Percentiles rank a stretch among this genome's conserved stretches.
Evolutionary conservation across 2,113 vertebrate genomes (phyloP).

Genomic region (Rana temporaria): DNA sequence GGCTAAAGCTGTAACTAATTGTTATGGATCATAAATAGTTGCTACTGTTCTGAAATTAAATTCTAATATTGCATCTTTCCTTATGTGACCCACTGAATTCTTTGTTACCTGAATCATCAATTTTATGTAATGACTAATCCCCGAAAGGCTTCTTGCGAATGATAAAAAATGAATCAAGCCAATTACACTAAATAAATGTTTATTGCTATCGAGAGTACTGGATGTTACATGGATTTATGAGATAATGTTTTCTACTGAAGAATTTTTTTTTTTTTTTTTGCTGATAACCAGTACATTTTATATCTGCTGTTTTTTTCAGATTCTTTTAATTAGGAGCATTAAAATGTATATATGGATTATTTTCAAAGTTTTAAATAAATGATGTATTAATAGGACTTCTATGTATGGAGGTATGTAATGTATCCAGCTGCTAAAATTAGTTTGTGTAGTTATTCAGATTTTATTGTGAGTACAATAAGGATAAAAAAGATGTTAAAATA

Average conservation of each 20-base stretch:
- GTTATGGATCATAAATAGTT: slow-evolving; percentile 49
- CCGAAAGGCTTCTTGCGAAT: slow-evolving; percentile 31
- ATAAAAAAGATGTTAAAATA: too few relatives aligned
- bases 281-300: slow-evolving; percentile 17
- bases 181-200: slow-evolving; percentile 56
- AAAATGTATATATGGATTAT: too few relatives aligned
- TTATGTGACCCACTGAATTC: slow-evolving; percentile 30
- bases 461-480: too few relatives aligned
- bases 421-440: too few relatives aligned
- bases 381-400: too few relatives aligned
- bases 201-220: slow-evolving; percentile 38
- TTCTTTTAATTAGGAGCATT: background rate
- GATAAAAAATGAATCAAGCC: slow-evolving; percentile 43
- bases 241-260: background rate
- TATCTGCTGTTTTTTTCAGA: background rate
- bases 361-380: too few relatives aligned
- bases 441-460: too few relatives aligned
- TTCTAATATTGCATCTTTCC: slow-evolving; percentile 18
- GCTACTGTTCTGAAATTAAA: background rate
- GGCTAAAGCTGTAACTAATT: slow-evolving; percentile 42
- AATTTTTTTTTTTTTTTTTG: slow-evolving; percentile 13
- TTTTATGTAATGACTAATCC: slow-evolving; percentile 35
- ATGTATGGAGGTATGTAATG: too few relatives aligned
- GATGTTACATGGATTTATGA: slow-evolving; percentile 38
- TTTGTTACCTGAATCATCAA: slow-evolving; percentile 44